phyloP scores from a whole-genome alignment of 2,888 invertebrate genomes.

The Mythimna ferrago region DNA sequence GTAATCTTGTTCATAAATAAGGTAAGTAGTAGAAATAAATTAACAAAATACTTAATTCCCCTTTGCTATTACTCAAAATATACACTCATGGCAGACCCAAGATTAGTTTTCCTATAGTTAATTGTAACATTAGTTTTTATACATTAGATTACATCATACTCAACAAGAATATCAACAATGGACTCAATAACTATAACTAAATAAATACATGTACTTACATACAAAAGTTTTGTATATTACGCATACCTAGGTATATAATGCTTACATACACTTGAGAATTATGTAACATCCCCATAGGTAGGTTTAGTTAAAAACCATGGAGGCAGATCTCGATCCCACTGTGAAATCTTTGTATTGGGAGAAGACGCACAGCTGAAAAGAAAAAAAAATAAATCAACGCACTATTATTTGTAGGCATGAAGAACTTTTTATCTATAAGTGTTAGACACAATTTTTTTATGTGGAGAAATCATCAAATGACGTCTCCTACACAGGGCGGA shows the following conservation, averaged over 20 bases:
- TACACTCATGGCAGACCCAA: conserved; percentile 65
- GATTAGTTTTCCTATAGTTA: conserved; percentile 67
- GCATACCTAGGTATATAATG: conserved; percentile 64
- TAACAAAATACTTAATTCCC: conserved; percentile 51
- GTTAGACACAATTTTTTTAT: neutral
- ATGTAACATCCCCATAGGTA: conserved; percentile 65
- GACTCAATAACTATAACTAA: conserved; percentile 86
- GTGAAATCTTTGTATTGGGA: conserved; percentile 98
- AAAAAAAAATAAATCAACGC: conserved; percentile 50
- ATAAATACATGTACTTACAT: conserved; percentile 79
- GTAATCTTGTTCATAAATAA: conserved; percentile 47
- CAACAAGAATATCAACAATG: conserved; percentile 91
- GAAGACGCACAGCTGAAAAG: conserved; percentile 96
- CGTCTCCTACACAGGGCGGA: too few relatives aligned
- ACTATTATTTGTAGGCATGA: neutral
- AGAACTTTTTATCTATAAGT: neutral
- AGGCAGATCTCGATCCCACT: conserved; percentile 94
- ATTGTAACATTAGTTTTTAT: conserved; percentile 71
- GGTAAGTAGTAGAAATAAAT: conserved; percentile 58
- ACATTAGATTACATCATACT: conserved; percentile 87
- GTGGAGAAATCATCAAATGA: too few relatives aligned
- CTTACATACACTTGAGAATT: conserved; percentile 66
- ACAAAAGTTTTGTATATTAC: conserved; percentile 63
- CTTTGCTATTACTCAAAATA: conserved; percentile 62
- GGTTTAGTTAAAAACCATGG: conserved; percentile 91